Evolutionary conservation across 2,888 invertebrate genomes (phyloP).

Genomic region (Terebella lapidaria): DNA sequence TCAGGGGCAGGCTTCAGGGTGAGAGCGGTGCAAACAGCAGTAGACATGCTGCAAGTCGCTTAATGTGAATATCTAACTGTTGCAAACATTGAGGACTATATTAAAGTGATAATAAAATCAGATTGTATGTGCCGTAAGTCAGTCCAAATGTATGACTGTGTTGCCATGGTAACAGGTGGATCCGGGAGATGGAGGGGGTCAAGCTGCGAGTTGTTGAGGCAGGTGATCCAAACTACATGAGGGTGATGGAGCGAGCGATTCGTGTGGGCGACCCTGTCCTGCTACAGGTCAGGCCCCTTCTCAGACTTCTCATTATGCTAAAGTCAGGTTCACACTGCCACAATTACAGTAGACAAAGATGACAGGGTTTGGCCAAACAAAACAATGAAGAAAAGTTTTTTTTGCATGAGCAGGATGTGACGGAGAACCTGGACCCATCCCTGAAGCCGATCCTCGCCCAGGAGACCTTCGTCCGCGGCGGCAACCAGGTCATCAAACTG

Average conservation of each 20-base stretch:
- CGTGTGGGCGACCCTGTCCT: constrained; percentile 50
- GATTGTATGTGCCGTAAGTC: neutral
- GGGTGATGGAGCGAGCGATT: constrained; percentile 48
- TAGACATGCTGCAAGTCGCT: neutral
- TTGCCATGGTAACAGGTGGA: constrained; percentile 34
- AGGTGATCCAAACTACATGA: constrained; percentile 46
- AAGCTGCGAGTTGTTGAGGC: constrained; percentile 41
- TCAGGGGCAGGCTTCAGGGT: constrained; percentile 50
- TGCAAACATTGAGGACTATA: too few relatives aligned
- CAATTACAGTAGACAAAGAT: too few relatives aligned
- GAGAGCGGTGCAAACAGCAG: constrained; percentile 21
- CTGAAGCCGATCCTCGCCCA: constrained; percentile 47
- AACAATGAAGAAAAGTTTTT: too few relatives aligned
- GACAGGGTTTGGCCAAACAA: too few relatives aligned
- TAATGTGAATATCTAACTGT: neutral
- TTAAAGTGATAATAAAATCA: too few relatives aligned
- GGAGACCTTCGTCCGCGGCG: constrained; percentile 45
- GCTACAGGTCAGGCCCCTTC: constrained; percentile 34
- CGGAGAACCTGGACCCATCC: constrained; percentile 49
- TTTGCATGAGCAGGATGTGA: too few relatives aligned
- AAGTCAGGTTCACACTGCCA: neutral
- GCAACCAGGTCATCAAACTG: constrained; percentile 44
- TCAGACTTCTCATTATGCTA: too few relatives aligned
- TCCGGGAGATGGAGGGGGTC: constrained; percentile 42
- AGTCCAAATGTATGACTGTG: neutral